phyloP scores from a whole-genome alignment of 1,140 invertebrate genomes.

The Drepana arcuata region DNA sequence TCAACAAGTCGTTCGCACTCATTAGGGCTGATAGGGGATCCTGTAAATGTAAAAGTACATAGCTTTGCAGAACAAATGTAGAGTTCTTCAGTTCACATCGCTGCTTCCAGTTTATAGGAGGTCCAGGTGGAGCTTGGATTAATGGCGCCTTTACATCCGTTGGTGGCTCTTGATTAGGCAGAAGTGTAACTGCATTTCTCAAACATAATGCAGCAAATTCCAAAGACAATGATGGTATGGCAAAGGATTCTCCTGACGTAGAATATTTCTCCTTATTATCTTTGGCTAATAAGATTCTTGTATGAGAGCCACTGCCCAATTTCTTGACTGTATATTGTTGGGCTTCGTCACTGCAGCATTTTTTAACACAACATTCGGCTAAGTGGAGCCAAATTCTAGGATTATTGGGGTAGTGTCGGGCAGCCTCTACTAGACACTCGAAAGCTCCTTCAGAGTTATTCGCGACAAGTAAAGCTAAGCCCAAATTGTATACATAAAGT shows the following conservation, averaged over 20 bases:
- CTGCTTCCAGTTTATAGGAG: constrained; percentile 61
- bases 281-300: constrained; percentile 49
- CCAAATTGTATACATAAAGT: constrained; percentile 93
- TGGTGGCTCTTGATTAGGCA: constrained; percentile 52
- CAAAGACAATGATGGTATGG: constrained; percentile 88
- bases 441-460: constrained; percentile 88
- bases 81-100: constrained; percentile 71
- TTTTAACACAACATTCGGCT: constrained; percentile 88
- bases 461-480: constrained; percentile 87
- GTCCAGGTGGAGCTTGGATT: constrained; percentile 60
- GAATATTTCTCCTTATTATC: constrained; percentile 65
- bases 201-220: constrained; percentile 92
- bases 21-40: constrained; percentile 88
- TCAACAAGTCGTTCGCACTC: constrained; percentile 80
- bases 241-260: constrained; percentile 76
- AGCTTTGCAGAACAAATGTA: constrained; percentile 85
- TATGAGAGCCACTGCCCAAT: constrained; percentile 55
- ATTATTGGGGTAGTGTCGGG: constrained; percentile 89
- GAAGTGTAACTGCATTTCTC: constrained; percentile 84
- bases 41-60: constrained; percentile 87
- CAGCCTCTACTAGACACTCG: constrained; percentile 91
- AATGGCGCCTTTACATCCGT: constrained; percentile 30
- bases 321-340: constrained; percentile 56
- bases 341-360: constrained; percentile 54
- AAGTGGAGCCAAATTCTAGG: constrained; percentile 92